Base-by-base conservation (phyloP, 2,797 vertebrate species). In the Coregonus sp. region DNA sequence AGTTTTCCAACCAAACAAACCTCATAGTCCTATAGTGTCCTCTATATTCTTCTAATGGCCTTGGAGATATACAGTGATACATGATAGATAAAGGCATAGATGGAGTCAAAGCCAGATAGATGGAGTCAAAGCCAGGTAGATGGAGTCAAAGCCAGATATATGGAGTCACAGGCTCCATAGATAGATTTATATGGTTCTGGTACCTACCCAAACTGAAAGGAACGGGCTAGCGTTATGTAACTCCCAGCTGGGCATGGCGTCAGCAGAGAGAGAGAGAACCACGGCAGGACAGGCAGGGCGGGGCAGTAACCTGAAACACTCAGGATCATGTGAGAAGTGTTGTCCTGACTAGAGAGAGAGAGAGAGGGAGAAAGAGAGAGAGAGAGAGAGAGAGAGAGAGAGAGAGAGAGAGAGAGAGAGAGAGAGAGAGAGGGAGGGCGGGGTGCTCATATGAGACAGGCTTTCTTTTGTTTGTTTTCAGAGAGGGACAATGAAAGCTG, bases 161-260 rank as follows among this genome's bases (percentile, higher is more conserved):
- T 18, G 52, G 16, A 56, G 52, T n/a, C 18, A 56, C 4, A 54
- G 52, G 9, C 7, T 7, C 52, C 52, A 18, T 56, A 18, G 52
- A 15, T 54, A 54, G 15, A 1, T 56, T 16, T 56, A 2, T 18
- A 16, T 56, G 52, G 16, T 6, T 56, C 52, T 16, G 52, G 52
- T 56, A 18, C 15, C 52, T 16, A 56, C 52, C 16, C 52, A n/a
- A 51, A 56, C 16, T 47, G 40, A 47, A 47, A 47, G 40, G 9
- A 16, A 56, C n/a, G 5, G 9, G 9, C 40, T 59, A 35, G 33
- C 3, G 69, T 81, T 79, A 81, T 33, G 75, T 18, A 81, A 81
- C 35, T 73, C 76, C 65, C 82, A 84, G 79, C 74, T 78, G 76
- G 67, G 56, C 31, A 54, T 74, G 77, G 68, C 37, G 70, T 66